A percentile compares a stretch with the other conserved stretches of the same genome.
These are phyloP conservation scores for Aegypius monachus DNA, from an alignment of 2,113 vertebrate species.

Conservation along the genomic window DNA sequence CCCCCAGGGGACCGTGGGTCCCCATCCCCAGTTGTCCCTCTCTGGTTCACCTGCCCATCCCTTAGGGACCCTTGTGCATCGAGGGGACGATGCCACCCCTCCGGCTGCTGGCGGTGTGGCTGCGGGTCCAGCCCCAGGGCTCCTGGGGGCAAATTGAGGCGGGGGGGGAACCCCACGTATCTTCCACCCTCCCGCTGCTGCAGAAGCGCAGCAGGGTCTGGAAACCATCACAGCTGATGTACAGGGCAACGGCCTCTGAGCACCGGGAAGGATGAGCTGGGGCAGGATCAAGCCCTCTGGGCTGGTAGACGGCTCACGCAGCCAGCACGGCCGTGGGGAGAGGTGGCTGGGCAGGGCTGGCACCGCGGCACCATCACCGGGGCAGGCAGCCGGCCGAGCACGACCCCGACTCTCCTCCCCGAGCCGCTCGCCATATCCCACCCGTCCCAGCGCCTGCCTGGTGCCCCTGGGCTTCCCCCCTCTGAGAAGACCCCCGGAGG, in stretches of 20 bases:
- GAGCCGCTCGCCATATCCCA: accelerated
- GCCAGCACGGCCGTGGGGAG: accelerated
- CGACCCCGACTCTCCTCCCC: accelerated
- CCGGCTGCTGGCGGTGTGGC: background rate
- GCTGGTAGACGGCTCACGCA: background rate
- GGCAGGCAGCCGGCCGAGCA: background rate
- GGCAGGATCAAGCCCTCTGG: background rate
- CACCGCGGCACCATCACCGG: background rate
- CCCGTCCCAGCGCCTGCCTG: background rate
- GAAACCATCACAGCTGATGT: background rate
- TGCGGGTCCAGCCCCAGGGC: background rate
- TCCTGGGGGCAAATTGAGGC: accelerated
- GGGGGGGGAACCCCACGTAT: accelerated
- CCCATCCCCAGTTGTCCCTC: background rate
- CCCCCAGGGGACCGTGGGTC: background rate
- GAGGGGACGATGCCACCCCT: background rate
- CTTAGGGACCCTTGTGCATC: background rate
- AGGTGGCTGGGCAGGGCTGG: background rate
- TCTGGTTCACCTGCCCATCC: background rate
- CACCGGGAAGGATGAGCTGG: background rate
- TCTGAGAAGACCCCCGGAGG: background rate
- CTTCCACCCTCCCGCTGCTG: background rate
- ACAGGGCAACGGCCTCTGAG: background rate
- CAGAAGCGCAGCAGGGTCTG: background rate
- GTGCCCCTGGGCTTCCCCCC: background rate